Evolutionary conservation across 2,113 vertebrate genomes (phyloP), one percentile per base, ranked within the genome.

Genomic region (Coptodon rendalli): DNA sequence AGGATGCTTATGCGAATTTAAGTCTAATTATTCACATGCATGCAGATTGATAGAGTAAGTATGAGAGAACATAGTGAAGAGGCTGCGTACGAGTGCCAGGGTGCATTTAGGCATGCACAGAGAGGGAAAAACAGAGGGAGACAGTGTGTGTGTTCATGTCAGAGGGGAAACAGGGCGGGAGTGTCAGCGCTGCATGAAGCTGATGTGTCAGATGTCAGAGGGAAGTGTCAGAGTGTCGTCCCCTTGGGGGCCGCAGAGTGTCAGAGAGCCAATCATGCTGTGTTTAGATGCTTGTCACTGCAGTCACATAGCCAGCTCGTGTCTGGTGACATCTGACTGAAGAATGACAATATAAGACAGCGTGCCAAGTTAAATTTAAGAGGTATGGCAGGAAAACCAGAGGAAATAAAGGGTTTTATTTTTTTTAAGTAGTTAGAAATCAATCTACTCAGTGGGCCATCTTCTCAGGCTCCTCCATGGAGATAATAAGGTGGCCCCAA

Each of bases 181-280:
- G 90, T 82, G 90, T 90, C 91, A 89, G 90, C 57, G 24, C 52
- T 14, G 92, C 66, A 40, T 89, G 90, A 87, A 90, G 93, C 90
- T 80, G 88, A 92, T 86, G 87, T 93, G 94, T 94, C 92, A 92
- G 86, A 92, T 92, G 94, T 94, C 91, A 91, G 89, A 87, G 81
- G 34, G 53, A 87, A 82, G 92, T 87, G 92, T 93, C 91, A 91
- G 91, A 81, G 90, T 81, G 89, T 84, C 43, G 43, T 85, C 76
- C 86, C 91, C 71, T 50, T 2, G 43, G 27, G 71, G 43, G 43
- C 31, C 82, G 27, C 53, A 1, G 88, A 76, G 94, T 85, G 88
- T 90, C 92, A 79, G 86, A 36, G 61, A 53, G 63, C 87, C 90
- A n/a, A 87, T 93, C 91, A 56, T 3, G 61, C 86, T 90, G 83